phyloP scores from a whole-genome alignment of 2,113 vertebrate species.

The Tupaia tana region DNA sequence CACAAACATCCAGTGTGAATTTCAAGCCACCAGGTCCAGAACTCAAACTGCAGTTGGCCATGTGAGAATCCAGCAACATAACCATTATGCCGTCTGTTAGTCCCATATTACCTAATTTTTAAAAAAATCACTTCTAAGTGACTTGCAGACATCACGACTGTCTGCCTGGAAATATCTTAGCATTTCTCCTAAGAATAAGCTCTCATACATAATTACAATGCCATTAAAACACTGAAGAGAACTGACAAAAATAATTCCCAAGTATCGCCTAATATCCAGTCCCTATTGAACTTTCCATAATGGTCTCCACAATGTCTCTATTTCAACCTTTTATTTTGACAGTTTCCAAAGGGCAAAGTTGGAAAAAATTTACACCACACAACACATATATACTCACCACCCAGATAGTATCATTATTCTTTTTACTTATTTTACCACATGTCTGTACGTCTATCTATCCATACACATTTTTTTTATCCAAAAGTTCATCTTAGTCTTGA shows the following conservation, averaged over 20 bases:
- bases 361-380: neutral
- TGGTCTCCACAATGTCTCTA: neutral
- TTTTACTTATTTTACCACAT: neutral
- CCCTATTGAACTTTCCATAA: neutral
- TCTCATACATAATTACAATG: neutral
- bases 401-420: neutral
- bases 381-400: neutral
- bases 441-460: slow-evolving; percentile 4
- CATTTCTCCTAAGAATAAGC: neutral
- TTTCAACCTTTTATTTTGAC: neutral
- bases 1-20: too few relatives aligned
- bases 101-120: too few relatives aligned
- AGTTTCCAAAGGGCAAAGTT: neutral
- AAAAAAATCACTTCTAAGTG: neutral
- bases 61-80: too few relatives aligned
- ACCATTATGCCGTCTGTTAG: too few relatives aligned
- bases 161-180: neutral
- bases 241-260: slow-evolving; percentile 3
- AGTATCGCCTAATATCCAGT: neutral
- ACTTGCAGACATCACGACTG: neutral
- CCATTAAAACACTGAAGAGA: slow-evolving; percentile 40
- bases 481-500: neutral
- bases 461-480: neutral
- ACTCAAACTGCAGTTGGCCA: too few relatives aligned
- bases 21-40: too few relatives aligned